Evolutionary conservation across 2,113 vertebrate genomes (phyloP), one percentile per base, ranked within the genome.

Genomic region (Apaloderma vittatum): DNA sequence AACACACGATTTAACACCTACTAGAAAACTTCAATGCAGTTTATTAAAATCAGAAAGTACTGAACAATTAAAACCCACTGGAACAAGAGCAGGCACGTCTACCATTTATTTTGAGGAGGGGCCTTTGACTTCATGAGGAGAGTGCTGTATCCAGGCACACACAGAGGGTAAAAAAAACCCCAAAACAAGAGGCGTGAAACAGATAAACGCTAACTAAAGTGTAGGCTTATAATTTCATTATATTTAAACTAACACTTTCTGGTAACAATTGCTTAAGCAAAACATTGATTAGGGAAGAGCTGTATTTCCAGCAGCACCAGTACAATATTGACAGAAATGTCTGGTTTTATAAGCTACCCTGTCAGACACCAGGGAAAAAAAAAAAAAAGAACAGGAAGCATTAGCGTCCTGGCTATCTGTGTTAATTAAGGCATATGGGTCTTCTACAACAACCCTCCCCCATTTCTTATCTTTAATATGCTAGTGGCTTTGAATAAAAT

Each of bases 331-430:
- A 74, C 51, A 75, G n/a, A 95, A 88, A 63, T 9, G 49, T 89
- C 88, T 93, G 88, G 27, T 54, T 92, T 96, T 81, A 55, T 17
- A 59, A 78, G 76, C 86, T 90, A 45, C 29, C 61, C 49, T 61
- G 92, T 86, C 46, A 93, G 54, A 70, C 15, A 34, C 17, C 24
- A 73, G 48, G 5, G 14, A 17, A 13, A 17, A 24, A 18, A 49
- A 68, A 52, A 70, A 65, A 49, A 58, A 6, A 40, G 8, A 29
- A 45, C 91, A 96, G 94, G 95, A 95, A 95, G 73, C 83, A 61
- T 75, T 65, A 82, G 79, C 66, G 94, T 45, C 84, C 95, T 92
- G 96, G 90, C 15, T 90, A 90, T 93, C 90, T 94, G 57, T 8
- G 49, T 37, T 84, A 92, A 94, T 95, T 80, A 86, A 73, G 83